Evolutionary conservation across 2,113 vertebrate genomes (phyloP).

Genomic region (Pedetes capensis): DNA sequence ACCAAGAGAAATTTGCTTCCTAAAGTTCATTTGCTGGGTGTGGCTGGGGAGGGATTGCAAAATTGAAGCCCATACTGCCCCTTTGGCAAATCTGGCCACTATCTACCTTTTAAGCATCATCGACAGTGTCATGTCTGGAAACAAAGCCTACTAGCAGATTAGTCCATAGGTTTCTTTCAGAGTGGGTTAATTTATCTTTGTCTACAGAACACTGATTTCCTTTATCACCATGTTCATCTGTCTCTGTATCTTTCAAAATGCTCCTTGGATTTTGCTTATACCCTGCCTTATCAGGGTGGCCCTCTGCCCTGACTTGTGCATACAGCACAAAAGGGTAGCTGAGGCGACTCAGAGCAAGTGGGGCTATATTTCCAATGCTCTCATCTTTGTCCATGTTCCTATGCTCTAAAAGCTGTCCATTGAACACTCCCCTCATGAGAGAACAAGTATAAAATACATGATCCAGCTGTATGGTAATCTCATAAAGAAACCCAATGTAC

Average conservation of each 20-base stretch:
- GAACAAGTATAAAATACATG: no score
- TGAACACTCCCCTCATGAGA: neutral
- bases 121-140: neutral
- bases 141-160: neutral
- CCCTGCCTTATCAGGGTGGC: neutral
- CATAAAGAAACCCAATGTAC: no score
- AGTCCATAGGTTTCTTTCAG: neutral
- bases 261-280: neutral
- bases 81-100: neutral
- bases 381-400: neutral
- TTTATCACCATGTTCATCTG: neutral
- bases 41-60: neutral
- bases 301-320: neutral
- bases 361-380: neutral
- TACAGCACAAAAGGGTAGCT: neutral
- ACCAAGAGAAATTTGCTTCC: neutral
- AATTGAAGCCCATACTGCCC: neutral
- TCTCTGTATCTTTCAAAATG: neutral
- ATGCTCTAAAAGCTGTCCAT: neutral
- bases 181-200: neutral
- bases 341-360: neutral
- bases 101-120: neutral
- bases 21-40: neutral
- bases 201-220: neutral
- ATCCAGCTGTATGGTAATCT: no score